Percentiles rank a stretch among this genome's conserved stretches.
Evolutionary conservation across 2,888 invertebrate genomes (phyloP).

Genomic region (Sepiola atlantica): DNA sequence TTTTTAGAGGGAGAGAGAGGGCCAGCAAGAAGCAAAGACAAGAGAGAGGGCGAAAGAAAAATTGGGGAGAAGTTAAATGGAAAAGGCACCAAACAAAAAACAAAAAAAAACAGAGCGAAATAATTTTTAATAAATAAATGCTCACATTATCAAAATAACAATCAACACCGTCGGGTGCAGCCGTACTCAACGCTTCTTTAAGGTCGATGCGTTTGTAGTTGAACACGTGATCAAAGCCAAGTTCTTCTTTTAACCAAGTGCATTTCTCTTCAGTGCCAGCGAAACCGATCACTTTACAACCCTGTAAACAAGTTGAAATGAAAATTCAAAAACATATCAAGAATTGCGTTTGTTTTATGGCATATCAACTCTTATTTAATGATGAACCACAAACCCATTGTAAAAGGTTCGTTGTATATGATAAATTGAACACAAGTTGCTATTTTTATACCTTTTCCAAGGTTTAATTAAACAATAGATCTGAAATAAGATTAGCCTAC

Average conservation of each 20-base stretch:
- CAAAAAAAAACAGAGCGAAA: background rate
- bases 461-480: no score
- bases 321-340: background rate
- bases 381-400: no score
- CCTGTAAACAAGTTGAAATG: constrained; percentile 55
- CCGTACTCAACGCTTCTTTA: constrained; percentile 78
- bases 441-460: no score
- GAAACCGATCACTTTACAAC: constrained; percentile 82
- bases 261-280: constrained; percentile 84
- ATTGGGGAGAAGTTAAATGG: no score
- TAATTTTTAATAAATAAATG: constrained; percentile 48
- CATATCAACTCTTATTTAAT: no score
- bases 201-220: constrained; percentile 83
- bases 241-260: constrained; percentile 80
- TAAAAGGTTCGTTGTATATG: no score
- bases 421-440: no score
- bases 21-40: no score
- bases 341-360: no score
- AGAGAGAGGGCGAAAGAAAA: no score
- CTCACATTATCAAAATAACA: constrained; percentile 87
- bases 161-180: constrained; percentile 83
- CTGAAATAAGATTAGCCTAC: no score
- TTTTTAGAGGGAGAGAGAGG: no score
- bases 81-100: background rate
- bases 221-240: constrained; percentile 82